phyloP scores from a whole-genome alignment of 2,797 vertebrate species.

The Sebastiscus tertius region DNA sequence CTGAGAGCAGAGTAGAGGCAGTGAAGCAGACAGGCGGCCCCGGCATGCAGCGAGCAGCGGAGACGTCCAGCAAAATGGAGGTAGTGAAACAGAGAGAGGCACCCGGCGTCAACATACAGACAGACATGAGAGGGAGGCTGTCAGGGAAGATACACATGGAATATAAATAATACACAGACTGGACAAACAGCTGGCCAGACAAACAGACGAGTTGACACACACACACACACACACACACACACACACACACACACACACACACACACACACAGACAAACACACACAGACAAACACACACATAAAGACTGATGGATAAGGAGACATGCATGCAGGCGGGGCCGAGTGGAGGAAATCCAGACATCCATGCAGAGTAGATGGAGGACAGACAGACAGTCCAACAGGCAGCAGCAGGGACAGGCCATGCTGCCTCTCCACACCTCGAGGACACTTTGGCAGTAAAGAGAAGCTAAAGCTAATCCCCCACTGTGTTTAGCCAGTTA shows the following conservation, averaged over 20 bases:
- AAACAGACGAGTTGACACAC: conserved; percentile 11
- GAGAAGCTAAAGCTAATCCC: conserved; percentile 55
- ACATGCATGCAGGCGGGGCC: not conserved
- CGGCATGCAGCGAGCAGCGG: not conserved
- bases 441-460: conserved; percentile 55
- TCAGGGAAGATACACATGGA: conserved; percentile 26
- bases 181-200: conserved; percentile 51
- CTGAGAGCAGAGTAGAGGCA: conserved; percentile 10
- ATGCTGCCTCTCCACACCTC: conserved; percentile 37
- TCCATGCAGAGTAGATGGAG: conserved; percentile 18
- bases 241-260: not conserved
- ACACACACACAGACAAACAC: not conserved
- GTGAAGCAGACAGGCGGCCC: conserved; percentile 27
- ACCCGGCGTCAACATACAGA: conserved; percentile 16
- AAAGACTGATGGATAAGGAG: conserved; percentile 31
- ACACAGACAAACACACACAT: not conserved
- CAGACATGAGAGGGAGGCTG: conserved; percentile 28
- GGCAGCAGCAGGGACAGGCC: not conserved
- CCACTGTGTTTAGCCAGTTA: conserved; percentile 42
- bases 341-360: conserved; percentile 29
- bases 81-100: conserved; percentile 43
- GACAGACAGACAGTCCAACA: conserved; percentile 9
- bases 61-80: conserved; percentile 55
- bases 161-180: conserved; percentile 56
- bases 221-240: not conserved